These are phyloP conservation scores for Zygogramma bicolorata DNA, from an alignment of 2,888 invertebrate genomes.

Conservation along the genomic window DNA sequence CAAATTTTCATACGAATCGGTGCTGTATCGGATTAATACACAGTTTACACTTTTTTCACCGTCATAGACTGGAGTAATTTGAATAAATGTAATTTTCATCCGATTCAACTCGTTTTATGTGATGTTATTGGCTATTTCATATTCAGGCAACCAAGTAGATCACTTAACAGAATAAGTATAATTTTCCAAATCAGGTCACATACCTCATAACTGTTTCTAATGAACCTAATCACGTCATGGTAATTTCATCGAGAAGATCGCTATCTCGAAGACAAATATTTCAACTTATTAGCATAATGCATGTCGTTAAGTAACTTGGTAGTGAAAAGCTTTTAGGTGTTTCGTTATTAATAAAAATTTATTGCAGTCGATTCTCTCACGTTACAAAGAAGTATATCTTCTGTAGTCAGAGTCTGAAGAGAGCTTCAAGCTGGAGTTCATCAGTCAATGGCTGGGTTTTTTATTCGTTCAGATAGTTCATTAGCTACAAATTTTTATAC, in stretches of 20 bases:
- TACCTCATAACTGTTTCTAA: constrained; percentile 19
- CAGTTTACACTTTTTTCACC: too few relatives aligned
- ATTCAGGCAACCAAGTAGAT: background rate
- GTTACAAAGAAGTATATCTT: too few relatives aligned
- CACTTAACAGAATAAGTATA: background rate
- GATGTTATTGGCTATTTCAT: background rate
- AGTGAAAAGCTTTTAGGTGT: constrained; percentile 13
- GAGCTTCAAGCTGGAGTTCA: too few relatives aligned
- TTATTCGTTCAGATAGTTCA: too few relatives aligned
- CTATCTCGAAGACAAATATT: constrained; percentile 13
- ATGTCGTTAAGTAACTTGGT: constrained; percentile 12
- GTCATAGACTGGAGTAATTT: too few relatives aligned
- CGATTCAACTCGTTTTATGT: background rate
- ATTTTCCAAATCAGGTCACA: background rate
- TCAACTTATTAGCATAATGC: constrained; percentile 19
- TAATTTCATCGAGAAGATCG: constrained; percentile 6
- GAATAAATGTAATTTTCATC: too few relatives aligned
- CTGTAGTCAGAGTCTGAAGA: too few relatives aligned
- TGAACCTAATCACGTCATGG: constrained; percentile 18
- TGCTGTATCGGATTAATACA: too few relatives aligned
- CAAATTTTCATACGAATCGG: too few relatives aligned
- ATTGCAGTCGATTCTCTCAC: too few relatives aligned
- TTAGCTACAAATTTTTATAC: too few relatives aligned
- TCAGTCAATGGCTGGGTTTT: too few relatives aligned
- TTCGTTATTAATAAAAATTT: background rate